phyloP scores from a whole-genome alignment of 2,113 vertebrate genomes.

The Petrocephalus zakoni region DNA sequence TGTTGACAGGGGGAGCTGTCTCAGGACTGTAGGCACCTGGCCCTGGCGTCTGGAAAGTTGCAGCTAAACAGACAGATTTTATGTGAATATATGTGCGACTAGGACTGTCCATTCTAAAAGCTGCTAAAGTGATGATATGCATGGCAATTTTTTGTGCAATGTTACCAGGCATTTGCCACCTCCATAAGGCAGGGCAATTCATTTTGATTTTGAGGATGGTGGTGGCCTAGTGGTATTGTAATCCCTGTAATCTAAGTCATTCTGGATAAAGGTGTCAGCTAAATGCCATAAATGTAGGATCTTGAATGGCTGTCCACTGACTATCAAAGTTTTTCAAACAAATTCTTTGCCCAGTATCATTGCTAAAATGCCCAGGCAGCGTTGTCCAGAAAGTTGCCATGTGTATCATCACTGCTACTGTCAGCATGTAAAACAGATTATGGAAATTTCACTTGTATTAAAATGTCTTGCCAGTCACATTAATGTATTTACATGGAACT shows the following conservation, averaged over 20 bases:
- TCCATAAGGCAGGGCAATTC: not conserved
- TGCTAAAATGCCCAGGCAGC: not conserved
- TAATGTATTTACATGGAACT: not conserved
- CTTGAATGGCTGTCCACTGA: not conserved
- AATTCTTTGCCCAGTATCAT: not conserved
- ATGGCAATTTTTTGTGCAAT: not conserved
- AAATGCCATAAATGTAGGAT: too few relatives aligned
- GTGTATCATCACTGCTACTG: not conserved
- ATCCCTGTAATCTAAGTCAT: too few relatives aligned
- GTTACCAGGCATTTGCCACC: not conserved
- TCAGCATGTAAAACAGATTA: not conserved
- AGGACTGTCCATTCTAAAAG: not conserved
- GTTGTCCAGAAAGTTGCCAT: not conserved
- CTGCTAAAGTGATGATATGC: not conserved
- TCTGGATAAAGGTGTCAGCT: too few relatives aligned
- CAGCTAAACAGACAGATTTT: conserved; percentile 29
- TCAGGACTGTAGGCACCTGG: conserved; percentile 79
- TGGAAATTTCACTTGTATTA: not conserved
- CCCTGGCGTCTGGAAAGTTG: conserved; percentile 63
- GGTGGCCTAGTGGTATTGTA: too few relatives aligned
- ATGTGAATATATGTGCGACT: not conserved
- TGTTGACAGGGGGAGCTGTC: conserved; percentile 57
- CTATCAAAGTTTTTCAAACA: not conserved
- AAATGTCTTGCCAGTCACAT: not conserved
- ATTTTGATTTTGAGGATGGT: not conserved